A percentile compares a stretch with the other conserved stretches of the same genome.
phyloP scores from a whole-genome alignment of 2,888 invertebrate species.

The Caenorhabditis sinica region DNA sequence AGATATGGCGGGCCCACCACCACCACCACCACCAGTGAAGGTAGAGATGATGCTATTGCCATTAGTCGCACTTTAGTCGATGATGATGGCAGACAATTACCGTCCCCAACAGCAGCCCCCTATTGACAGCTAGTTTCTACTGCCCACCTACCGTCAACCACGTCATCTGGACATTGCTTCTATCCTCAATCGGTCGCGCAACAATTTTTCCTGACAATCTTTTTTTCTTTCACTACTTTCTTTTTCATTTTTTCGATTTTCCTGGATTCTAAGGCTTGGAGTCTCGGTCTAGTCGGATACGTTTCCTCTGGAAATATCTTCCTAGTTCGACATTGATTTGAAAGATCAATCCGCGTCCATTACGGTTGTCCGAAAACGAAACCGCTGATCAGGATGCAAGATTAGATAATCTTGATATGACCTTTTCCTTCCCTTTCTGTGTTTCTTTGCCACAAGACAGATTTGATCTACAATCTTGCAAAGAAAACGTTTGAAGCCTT shows the following conservation, averaged over 20 bases:
- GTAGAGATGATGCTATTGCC: conserved; percentile 20
- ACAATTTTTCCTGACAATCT: conserved; percentile 32
- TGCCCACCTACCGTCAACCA: conserved; percentile 26
- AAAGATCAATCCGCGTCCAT: background rate
- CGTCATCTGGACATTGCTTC: conserved; percentile 41
- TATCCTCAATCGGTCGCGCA: background rate
- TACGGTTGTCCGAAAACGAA: background rate
- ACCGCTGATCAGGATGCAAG: conserved; percentile 17
- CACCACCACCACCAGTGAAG: conserved; percentile 13
- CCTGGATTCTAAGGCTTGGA: background rate
- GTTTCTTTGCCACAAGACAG: conserved; percentile 13
- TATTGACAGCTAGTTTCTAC: conserved; percentile 54
- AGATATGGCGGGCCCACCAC: conserved; percentile 15
- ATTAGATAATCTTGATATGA: conserved; percentile 13
- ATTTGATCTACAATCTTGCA: background rate
- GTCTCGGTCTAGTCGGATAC: background rate
- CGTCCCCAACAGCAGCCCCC: background rate
- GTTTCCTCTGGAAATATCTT: background rate
- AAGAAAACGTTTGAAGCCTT: background rate
- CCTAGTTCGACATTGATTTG: background rate
- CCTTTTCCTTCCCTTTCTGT: conserved; percentile 21
- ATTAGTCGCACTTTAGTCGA: conserved; percentile 48
- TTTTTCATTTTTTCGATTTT: background rate
- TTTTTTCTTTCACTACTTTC: conserved; percentile 36
- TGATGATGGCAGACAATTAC: conserved; percentile 54